A percentile compares a stretch with the other conserved stretches of the same genome.
Conservation (phyloP, 1,140 invertebrate species). For the Teleogryllus occipitalis region DNA sequence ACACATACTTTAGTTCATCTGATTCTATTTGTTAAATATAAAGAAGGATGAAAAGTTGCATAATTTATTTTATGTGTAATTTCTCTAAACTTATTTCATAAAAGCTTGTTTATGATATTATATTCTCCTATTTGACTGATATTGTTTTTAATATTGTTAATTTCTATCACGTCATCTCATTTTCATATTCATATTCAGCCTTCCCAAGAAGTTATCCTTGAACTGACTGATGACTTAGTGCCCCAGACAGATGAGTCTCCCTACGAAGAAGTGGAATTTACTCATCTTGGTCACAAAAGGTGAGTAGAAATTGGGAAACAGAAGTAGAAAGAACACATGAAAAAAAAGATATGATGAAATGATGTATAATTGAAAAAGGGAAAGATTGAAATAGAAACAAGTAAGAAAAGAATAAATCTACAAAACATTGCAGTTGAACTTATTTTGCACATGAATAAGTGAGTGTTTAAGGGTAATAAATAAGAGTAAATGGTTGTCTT, state of each 20-base stretch:
- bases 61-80: no score
- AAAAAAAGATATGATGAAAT: no score
- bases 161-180: not conserved
- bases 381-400: not conserved
- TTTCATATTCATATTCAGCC: conserved; percentile 8
- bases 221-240: conserved; percentile 21
- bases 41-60: no score
- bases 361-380: no score
- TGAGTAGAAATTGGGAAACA: no score
- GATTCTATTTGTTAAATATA: no score
- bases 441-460: not conserved
- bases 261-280: not conserved
- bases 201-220: conserved; percentile 19
- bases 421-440: not conserved
- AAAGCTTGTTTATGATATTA: no score
- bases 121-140: no score
- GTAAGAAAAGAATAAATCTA: not conserved
- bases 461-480: not conserved
- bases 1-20: no score
- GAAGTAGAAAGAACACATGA: no score
- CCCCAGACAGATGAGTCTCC: not conserved
- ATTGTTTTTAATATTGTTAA: no score
- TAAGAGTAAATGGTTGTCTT: not conserved
- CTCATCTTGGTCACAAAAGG: not conserved
- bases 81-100: no score